Evolutionary conservation across 2,797 vertebrate genomes (phyloP), one percentile per base, ranked within the genome.

Genomic region (Cetoscarus ocellatus): DNA sequence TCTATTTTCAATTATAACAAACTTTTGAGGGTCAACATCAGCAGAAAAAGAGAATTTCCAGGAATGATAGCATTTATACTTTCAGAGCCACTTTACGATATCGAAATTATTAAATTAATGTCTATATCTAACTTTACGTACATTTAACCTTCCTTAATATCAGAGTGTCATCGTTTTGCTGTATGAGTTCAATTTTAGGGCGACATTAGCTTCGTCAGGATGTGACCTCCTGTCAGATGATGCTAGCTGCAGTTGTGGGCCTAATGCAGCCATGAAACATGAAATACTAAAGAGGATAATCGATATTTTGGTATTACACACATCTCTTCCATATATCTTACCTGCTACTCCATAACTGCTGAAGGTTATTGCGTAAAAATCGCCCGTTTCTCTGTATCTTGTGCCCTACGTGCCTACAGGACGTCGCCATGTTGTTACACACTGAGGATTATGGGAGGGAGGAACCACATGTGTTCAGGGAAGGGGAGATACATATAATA

Each of bases 401-500:
- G 43, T 64, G 88, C 13, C 91, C 90, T 79, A 92, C 77, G 10
- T 84, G 88, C 57, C 62, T 53, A 9, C 86, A 61, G 76, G 89
- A 56, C 51, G 93, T 80, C 86, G 95, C 94, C 95, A 95, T 95
- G 58, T 93, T 94, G 75, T 10, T 42, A 6, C 57, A 77, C 52
- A 3, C 43, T 35, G 45, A 60, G 83, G 67, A 39, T 71, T 71
- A 54, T 89, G 92, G 92, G 89, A 86, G 84, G 84, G 13, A 59
- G 7, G 78, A 71, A 86, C 90, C 74, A 93, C 77, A 0, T 17
- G 0, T 0, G 1, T 1, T 4, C 10, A n/a, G 1, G 19, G 1
- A 13, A 13, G 27, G 59, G 59, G 10, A 0, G 34, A 15, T n/a
- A 12, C 10, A 0, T 0, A 0, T 6, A 4, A 14, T 44, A 61